Percentiles rank a stretch among this genome's conserved stretches.
phyloP scores from a whole-genome alignment of 2,888 invertebrate species.

The Tipula lateralis region DNA sequence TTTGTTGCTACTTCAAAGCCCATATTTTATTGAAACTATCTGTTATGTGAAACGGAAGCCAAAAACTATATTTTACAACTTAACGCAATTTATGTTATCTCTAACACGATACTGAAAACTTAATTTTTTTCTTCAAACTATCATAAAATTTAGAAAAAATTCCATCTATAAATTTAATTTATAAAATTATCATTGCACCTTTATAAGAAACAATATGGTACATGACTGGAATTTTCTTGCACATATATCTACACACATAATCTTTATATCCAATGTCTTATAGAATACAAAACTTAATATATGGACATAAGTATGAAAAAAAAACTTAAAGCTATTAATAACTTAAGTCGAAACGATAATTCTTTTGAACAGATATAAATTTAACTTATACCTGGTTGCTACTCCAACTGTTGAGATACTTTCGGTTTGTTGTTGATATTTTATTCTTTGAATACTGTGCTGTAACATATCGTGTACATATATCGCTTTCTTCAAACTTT shows the following conservation, averaged over 20 bases:
- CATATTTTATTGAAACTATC: no score
- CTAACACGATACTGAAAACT: neutral
- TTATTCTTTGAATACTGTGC: neutral
- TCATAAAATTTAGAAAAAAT: neutral
- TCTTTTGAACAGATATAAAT: constrained; percentile 11
- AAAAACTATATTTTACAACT: neutral
- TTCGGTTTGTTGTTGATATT: neutral
- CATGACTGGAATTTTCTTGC: constrained; percentile 11
- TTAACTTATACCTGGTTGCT: neutral
- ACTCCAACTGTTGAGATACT: neutral
- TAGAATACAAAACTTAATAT: neutral
- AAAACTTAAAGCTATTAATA: constrained; percentile 19
- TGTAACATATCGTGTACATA: neutral
- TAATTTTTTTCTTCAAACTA: neutral
- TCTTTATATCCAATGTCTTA: neutral
- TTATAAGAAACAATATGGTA: neutral
- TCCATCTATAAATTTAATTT: neutral
- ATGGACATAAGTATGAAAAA: neutral
- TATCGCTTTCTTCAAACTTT: neutral
- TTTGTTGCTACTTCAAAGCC: no score
- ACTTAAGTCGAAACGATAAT: constrained; percentile 15
- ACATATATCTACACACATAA: no score
- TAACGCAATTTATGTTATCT: neutral
- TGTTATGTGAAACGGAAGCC: no score
- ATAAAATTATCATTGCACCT: constrained; percentile 24